Evolutionary conservation across 2,888 invertebrate genomes (phyloP), one percentile per base, ranked within the genome.

Genomic region (Tetropium fuscum): DNA sequence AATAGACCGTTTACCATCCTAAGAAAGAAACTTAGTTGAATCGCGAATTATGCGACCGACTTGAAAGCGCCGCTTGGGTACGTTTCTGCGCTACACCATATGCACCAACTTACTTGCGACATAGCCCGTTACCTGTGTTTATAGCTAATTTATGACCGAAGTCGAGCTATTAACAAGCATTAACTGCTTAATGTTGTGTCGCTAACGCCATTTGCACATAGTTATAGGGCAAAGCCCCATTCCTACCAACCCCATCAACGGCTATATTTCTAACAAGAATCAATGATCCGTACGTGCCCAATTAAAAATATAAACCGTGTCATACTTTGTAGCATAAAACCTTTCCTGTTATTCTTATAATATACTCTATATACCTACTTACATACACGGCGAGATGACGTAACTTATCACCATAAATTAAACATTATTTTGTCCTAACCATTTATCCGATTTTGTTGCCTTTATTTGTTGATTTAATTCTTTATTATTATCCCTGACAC

Each of bases 81-180:
- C 32, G n/a, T 18, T 45, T 13, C 30, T 16, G 34, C 38, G 49
- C 48, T 43, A 19, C 45, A 58, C 40, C 25, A 47, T 47, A 47
- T 58, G 58, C 30, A 27, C 25, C 32, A 61, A 54, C 40, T 58
- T 64, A 55, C 55, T 49, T 44, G 43, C 56, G 45, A 44, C 60
- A 38, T 30, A 7, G 27, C 19, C 34, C 48, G 55, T 57, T 71
- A 73, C 73, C 74, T 73, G 72, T 68, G 70, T 75, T 76, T 72
- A 74, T 70, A 58, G 61, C 68, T 68, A 76, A 77, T 76, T 78
- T 74, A 75, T 73, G 75, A 71, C 68, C 70, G 64, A 75, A 76
- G 74, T 77, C 74, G 64, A 66, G 75, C 76, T 73, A 74, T 77
- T 77, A 77, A 74, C 77, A 74, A 73, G 76, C 77, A 76, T 77